Evolutionary conservation across 2,113 vertebrate species (phyloP), one percentile per base, ranked within the genome.

Genomic region (Alectura lathami): DNA sequence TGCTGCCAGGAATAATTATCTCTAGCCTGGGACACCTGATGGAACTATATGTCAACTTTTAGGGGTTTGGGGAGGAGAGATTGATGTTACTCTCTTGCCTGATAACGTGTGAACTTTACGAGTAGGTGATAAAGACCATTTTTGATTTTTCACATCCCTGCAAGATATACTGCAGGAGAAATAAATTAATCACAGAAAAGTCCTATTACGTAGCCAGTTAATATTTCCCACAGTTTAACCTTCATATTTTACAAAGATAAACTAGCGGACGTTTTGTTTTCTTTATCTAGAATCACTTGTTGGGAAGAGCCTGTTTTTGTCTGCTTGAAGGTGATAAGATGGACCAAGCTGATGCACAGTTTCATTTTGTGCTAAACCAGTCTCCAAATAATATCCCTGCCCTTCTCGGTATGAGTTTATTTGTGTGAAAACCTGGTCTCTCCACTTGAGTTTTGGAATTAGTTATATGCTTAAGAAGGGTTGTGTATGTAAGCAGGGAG

Each of bases 241-340:
- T 60, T 91, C 6, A 1, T 47, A 47, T 62, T 63, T 93, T 86
- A 30, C 18, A 21, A 75, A 80, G 29, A 22, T 66, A 83, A 92
- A 76, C 13, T 78, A 23, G 40, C 2, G 3, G 17, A 51, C 45
- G 45, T 77, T 17, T 10, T 79, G 69, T 94, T 89, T 94, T 29
- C 59, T 72, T 96, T 95, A n/a, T 87, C 83, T 97, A 99, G 99
- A 99, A 99, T 98, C 99, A 99, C 96, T 98, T 99, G 96, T 95
- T 99, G 98, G 99, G 99, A 95, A 98, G 99, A 98, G 99, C 99
- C 77, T 99, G 99, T 94, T 99, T 99, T 97, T 99, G 99, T 95
- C 97, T 99, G n/a, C 98, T 99, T 96, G 99, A 99, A 97, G 99
- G 99, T 89, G 99, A 99, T 97, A 99, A 99, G 97, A 99, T 99